phyloP scores from a whole-genome alignment of 2,113 vertebrate genomes.

The Martes martes region DNA sequence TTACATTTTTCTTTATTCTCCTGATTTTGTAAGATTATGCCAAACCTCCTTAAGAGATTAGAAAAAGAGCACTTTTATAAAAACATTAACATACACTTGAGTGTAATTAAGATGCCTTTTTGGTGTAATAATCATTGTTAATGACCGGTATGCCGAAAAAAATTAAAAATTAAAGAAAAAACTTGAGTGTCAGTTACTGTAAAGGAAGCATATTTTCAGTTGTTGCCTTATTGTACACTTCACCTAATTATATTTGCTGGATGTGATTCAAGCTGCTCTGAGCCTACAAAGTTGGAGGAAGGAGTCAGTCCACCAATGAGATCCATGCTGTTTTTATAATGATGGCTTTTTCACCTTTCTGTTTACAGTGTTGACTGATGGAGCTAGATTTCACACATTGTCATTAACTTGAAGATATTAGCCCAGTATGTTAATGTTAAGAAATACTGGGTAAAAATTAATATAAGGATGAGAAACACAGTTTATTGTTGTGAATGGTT shows the following conservation, averaged over 20 bases:
- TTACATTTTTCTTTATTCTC: conserved; percentile 2
- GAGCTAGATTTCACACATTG: background rate
- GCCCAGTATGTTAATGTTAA: background rate
- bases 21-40: conserved; percentile 13
- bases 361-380: background rate
- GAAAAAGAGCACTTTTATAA: background rate
- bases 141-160: background rate
- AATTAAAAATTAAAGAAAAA: background rate
- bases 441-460: background rate
- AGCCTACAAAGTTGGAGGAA: background rate
- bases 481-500: background rate
- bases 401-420: background rate
- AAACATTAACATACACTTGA: background rate
- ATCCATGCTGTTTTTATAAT: background rate
- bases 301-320: background rate
- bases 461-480: background rate
- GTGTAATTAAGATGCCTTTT: conserved; percentile 3
- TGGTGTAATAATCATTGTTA: background rate
- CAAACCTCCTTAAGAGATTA: background rate
- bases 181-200: background rate
- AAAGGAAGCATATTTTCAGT: background rate
- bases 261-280: conserved; percentile 1
- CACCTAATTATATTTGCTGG: background rate
- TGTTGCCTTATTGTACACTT: background rate
- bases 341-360: background rate